phyloP scores from a whole-genome alignment of 2,113 vertebrate species.

The Lepisosteus osseus region DNA sequence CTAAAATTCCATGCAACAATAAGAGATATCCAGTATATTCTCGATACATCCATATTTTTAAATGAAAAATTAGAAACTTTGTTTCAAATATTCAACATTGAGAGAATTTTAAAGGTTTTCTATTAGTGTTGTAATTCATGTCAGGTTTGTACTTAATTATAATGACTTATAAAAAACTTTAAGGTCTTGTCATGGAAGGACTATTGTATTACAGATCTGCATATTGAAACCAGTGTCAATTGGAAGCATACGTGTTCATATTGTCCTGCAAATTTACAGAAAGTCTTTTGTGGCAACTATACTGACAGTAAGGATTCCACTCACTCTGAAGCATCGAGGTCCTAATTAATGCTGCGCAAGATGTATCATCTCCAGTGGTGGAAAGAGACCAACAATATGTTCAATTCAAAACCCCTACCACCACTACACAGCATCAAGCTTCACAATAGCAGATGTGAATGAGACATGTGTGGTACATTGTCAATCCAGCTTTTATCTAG shows the following conservation, averaged over 20 bases:
- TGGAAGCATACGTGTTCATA: too few species aligned
- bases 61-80: conserved; percentile 3
- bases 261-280: too few species aligned
- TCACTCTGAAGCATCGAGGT: neutral
- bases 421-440: conserved; percentile 16
- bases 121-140: conserved; percentile 38
- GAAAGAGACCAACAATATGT: conserved; percentile 1
- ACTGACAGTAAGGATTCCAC: neutral
- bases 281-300: neutral
- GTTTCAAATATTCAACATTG: conserved; percentile 23
- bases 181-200: neutral
- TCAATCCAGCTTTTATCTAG: conserved; percentile 11
- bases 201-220: neutral
- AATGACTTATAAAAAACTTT: neutral
- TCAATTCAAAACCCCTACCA: conserved; percentile 7
- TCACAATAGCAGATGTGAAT: conserved; percentile 8
- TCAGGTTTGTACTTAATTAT: conserved; percentile 8
- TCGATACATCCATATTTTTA: conserved; percentile 9
- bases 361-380: neutral
- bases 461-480: conserved; percentile 2
- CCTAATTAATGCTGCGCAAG: neutral
- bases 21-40: conserved; percentile 21
- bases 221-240: conserved; percentile 6
- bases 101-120: conserved; percentile 21
- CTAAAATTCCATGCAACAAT: conserved; percentile 30